Percentiles rank a stretch among this genome's conserved stretches.
Evolutionary conservation across 2,113 vertebrate species (phyloP).

Genomic region (Equus quagga): DNA sequence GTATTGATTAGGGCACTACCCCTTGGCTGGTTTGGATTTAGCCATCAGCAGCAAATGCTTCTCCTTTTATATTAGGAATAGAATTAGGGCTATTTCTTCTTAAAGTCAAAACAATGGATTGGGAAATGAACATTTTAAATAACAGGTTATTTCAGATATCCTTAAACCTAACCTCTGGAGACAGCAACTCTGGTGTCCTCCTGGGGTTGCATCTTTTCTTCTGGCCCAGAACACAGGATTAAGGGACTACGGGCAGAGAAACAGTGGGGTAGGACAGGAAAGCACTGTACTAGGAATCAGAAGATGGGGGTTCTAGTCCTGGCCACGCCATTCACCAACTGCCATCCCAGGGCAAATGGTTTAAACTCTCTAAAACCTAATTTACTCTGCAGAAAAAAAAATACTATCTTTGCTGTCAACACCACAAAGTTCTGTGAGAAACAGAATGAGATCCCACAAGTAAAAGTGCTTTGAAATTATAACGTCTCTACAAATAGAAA

Average conservation of each 20-base stretch:
- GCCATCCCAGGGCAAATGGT: neutral
- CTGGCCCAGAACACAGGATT: neutral
- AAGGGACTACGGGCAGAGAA: neutral
- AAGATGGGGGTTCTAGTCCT: neutral
- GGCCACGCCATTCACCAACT: neutral
- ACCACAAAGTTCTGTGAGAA: neutral
- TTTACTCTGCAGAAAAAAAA: neutral
- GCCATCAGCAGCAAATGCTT: neutral
- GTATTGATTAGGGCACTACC: neutral
- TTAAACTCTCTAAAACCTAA: neutral
- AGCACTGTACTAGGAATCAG: neutral
- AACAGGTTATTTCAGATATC: neutral
- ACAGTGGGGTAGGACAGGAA: neutral
- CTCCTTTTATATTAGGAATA: neutral
- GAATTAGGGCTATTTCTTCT: neutral
- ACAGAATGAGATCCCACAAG: neutral
- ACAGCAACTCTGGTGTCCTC: neutral
- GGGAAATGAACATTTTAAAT: conserved; percentile 5
- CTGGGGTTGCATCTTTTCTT: neutral
- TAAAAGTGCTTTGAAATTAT: neutral
- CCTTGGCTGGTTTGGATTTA: neutral
- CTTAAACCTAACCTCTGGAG: neutral
- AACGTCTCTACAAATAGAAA: neutral
- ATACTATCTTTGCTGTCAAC: neutral
- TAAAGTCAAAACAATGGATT: conserved; percentile 25